Conservation (phyloP, 1,140 invertebrate species). For the Hylaeus volcanicus region DNA sequence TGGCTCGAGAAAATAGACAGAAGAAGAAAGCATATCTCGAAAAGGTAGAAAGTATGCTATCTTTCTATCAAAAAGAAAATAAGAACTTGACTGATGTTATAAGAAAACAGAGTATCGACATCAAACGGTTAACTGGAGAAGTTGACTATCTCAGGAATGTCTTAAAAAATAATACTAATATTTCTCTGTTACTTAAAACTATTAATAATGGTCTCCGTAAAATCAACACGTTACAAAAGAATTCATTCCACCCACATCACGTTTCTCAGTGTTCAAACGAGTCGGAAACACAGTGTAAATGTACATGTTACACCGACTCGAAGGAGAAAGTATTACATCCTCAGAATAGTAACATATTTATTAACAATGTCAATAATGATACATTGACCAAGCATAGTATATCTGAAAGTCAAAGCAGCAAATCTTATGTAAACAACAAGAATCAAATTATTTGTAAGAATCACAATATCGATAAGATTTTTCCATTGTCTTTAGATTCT, state of each 20-base stretch:
- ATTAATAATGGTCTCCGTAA: conserved; percentile 72
- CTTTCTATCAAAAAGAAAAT: conserved; percentile 77
- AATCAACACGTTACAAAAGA: conserved; percentile 21
- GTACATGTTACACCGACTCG: neutral
- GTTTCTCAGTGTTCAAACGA: neutral
- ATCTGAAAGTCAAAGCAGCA: neutral
- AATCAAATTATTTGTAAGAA: conserved; percentile 8
- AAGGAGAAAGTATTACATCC: conserved; percentile 14
- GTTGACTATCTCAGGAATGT: conserved; percentile 81
- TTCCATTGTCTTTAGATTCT: conserved; percentile 3
- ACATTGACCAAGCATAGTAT: neutral
- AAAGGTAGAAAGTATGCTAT: conserved; percentile 80
- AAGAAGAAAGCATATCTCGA: conserved; percentile 82
- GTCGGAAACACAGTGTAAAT: neutral
- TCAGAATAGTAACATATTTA: conserved; percentile 12
- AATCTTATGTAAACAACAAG: neutral
- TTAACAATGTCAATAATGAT: conserved; percentile 8
- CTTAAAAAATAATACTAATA: conserved; percentile 80
- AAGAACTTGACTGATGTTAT: conserved; percentile 77
- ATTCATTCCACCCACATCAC: neutral
- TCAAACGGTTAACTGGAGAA: conserved; percentile 78
- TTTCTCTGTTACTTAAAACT: conserved; percentile 77
- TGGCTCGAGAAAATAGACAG: conserved; percentile 83
- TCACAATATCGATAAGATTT: neutral
- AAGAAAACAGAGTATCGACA: conserved; percentile 77